Conservation (phyloP, 2,797 vertebrate genomes). For the Pangasius mekongensis region DNA sequence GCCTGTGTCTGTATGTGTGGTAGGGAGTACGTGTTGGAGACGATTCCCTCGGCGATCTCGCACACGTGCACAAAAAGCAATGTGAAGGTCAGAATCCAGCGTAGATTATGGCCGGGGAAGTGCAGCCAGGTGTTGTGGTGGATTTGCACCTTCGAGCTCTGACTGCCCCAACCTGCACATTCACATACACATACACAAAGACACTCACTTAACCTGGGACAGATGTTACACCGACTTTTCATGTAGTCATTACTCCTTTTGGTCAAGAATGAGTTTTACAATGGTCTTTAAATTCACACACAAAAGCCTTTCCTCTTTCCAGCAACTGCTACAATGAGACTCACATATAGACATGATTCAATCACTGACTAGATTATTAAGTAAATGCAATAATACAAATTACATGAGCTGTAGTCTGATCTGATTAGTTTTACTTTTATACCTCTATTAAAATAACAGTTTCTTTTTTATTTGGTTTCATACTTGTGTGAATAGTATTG, state of each 20-base stretch:
- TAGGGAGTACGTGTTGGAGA: constrained; percentile 86
- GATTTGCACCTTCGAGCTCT: constrained; percentile 98
- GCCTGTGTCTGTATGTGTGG: background rate
- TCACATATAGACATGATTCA: background rate
- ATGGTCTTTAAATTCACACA: constrained; percentile 16
- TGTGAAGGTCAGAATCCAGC: constrained; percentile 96
- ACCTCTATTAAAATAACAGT: background rate
- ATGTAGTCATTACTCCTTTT: background rate
- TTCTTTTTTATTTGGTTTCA: background rate
- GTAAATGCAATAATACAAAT: background rate
- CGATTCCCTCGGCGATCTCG: constrained; percentile 95
- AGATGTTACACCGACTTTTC: background rate
- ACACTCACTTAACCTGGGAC: background rate
- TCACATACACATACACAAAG: constrained; percentile 33
- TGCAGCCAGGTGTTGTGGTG: constrained; percentile 99
- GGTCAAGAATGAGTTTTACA: background rate
- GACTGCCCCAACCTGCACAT: constrained; percentile 92
- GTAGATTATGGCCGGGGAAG: constrained; percentile 94
- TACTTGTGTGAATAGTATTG: background rate
- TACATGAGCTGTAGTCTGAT: background rate
- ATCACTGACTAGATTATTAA: background rate
- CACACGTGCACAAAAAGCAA: constrained; percentile 96
- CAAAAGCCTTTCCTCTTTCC: background rate
- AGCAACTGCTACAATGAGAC: background rate
- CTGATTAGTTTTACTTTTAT: background rate